phyloP scores from a whole-genome alignment of 2,797 vertebrate species.

The Muscicapa comitata region DNA sequence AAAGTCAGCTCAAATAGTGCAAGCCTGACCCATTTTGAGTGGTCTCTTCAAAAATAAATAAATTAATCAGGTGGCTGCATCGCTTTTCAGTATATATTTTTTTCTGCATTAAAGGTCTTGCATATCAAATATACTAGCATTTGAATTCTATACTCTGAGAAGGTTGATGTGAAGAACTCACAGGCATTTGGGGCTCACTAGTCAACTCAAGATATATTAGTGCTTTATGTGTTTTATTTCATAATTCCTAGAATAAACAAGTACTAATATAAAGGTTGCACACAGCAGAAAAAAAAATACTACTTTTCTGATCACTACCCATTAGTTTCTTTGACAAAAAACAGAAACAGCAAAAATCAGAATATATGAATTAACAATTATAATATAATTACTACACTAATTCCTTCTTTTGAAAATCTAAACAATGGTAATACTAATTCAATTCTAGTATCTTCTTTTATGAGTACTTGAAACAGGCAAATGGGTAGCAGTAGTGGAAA shows the following conservation, averaged over 20 bases:
- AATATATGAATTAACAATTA: not conserved
- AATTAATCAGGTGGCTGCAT: not conserved
- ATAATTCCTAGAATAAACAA: not conserved
- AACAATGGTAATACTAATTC: not conserved
- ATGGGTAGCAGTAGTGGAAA: not conserved
- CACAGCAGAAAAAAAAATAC: not conserved
- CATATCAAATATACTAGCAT: not conserved
- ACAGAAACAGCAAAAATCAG: not conserved
- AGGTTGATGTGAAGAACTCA: not conserved
- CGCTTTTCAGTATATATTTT: not conserved
- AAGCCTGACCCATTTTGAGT: conserved; percentile 1
- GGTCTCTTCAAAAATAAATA: not conserved
- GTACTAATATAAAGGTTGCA: not conserved
- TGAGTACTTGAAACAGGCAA: not conserved
- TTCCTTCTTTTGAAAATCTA: not conserved
- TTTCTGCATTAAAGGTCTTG: not conserved
- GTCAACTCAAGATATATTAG: not conserved
- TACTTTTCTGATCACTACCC: not conserved
- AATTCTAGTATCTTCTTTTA: not conserved
- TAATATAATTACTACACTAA: not conserved
- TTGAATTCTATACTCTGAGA: not conserved
- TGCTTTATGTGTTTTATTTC: not conserved
- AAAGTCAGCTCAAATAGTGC: not conserved
- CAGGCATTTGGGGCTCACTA: not conserved
- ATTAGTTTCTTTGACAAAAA: not conserved